Conservation (phyloP, 1,140 invertebrate genomes). For the Lepidurus packardi region DNA sequence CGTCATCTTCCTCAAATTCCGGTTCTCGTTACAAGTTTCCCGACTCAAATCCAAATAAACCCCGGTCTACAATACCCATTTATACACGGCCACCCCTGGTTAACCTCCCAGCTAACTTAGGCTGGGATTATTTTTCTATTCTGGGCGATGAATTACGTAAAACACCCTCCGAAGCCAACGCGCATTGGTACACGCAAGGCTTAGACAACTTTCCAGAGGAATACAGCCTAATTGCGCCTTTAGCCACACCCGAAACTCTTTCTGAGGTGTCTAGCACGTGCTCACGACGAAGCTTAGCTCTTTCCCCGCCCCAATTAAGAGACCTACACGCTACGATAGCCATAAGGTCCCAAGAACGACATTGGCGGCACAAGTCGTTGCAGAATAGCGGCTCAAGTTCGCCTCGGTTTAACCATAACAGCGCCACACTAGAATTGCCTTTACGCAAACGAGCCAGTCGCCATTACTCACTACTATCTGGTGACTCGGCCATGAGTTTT, state of each 20-base stretch:
- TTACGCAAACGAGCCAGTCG: conserved; percentile 34
- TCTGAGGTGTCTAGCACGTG: conserved; percentile 64
- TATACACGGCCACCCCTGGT: conserved; percentile 35
- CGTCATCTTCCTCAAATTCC: not conserved
- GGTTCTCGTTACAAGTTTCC: not conserved
- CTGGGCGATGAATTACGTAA: conserved; percentile 23
- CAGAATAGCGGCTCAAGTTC: conserved; percentile 37
- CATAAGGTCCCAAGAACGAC: conserved; percentile 32
- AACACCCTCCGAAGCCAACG: conserved; percentile 9
- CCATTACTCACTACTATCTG: conserved; percentile 36
- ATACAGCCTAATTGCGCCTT: conserved; percentile 59
- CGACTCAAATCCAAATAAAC: not conserved
- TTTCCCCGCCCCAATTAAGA: conserved; percentile 35
- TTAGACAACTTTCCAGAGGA: conserved; percentile 53
- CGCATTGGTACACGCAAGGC: conserved; percentile 31
- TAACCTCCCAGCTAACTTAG: conserved; percentile 38
- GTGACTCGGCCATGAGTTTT: conserved; percentile 35
- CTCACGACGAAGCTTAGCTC: conserved; percentile 41
- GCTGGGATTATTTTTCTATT: conserved; percentile 30
- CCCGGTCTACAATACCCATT: not conserved
- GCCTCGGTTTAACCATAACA: conserved; percentile 34
- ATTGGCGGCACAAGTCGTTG: conserved; percentile 34
- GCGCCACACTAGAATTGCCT: conserved; percentile 26
- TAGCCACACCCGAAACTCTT: conserved; percentile 77
- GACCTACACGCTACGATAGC: conserved; percentile 32